A percentile compares a stretch with the other conserved stretches of the same genome.
Evolutionary conservation across 2,888 invertebrate genomes (phyloP).

Genomic region (Bhutanitis thaidina): DNA sequence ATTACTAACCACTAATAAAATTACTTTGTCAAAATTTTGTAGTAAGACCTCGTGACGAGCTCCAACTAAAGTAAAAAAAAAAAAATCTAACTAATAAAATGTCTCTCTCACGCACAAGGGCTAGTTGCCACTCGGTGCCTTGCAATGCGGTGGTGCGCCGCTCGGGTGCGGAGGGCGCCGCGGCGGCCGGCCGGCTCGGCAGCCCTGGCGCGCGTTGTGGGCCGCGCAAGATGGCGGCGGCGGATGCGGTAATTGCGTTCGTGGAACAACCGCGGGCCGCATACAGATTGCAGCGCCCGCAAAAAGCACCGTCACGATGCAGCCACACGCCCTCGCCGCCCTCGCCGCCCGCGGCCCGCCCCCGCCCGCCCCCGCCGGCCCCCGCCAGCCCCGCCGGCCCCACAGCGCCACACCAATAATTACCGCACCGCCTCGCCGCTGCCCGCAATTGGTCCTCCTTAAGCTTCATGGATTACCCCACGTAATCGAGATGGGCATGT

Average conservation of each 20-base stretch:
- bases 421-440: neutral
- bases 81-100: too few relatives aligned
- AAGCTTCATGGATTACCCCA: neutral
- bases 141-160: too few relatives aligned
- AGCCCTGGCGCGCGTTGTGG: conserved; percentile 15
- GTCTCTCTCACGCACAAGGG: too few relatives aligned
- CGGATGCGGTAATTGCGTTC: conserved; percentile 74
- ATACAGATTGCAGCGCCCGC: conserved; percentile 58
- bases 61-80: too few relatives aligned
- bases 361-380: conserved; percentile 17
- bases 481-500: neutral
- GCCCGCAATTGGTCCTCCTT: neutral
- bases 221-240: conserved; percentile 71
- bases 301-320: conserved; percentile 38
- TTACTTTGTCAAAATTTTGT: too few relatives aligned
- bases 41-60: too few relatives aligned
- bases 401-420: neutral
- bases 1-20: too few relatives aligned
- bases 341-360: neutral
- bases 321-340: neutral
- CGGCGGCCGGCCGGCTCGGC: neutral
- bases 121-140: too few relatives aligned
- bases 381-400: too few relatives aligned
- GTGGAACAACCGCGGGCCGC: conserved; percentile 50
- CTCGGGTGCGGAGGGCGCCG: too few relatives aligned